Evolutionary conservation across 2,797 vertebrate genomes (phyloP).

Genomic region (Phoxinus dragarum): DNA sequence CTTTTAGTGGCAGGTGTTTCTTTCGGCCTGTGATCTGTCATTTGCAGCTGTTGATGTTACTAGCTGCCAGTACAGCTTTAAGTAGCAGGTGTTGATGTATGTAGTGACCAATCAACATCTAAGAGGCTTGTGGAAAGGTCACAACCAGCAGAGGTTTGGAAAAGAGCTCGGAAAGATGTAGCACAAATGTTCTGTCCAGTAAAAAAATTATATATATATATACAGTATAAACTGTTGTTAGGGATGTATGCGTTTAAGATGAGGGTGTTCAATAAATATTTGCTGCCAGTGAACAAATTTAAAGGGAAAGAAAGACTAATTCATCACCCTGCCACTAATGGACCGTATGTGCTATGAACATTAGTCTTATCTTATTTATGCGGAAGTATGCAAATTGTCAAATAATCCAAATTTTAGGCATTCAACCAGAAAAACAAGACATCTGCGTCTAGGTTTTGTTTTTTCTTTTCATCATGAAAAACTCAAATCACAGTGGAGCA

Average conservation of each 20-base stretch:
- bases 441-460: background rate
- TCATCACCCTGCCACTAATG: conserved; percentile 25
- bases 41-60: conserved; percentile 61
- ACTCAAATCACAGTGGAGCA: background rate
- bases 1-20: conserved; percentile 60
- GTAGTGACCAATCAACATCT: conserved; percentile 58
- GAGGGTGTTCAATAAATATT: conserved; percentile 3
- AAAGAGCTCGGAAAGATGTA: conserved; percentile 11
- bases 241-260: conserved; percentile 1
- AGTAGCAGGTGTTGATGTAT: conserved; percentile 62
- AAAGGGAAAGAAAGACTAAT: conserved; percentile 13
- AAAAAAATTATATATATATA: background rate
- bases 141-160: conserved; percentile 34
- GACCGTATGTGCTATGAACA: background rate
- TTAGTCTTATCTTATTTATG: conserved; percentile 23
- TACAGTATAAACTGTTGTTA: background rate
- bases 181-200: conserved; percentile 2
- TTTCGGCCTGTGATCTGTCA: conserved; percentile 51
- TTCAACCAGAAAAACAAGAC: conserved; percentile 19
- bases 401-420: conserved; percentile 18
- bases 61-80: conserved; percentile 57
- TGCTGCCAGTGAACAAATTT: conserved; percentile 30
- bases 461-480: background rate
- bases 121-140: conserved; percentile 56
- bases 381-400: background rate